Conservation (phyloP, 2,888 invertebrate species). For the Andrena camellia region DNA sequence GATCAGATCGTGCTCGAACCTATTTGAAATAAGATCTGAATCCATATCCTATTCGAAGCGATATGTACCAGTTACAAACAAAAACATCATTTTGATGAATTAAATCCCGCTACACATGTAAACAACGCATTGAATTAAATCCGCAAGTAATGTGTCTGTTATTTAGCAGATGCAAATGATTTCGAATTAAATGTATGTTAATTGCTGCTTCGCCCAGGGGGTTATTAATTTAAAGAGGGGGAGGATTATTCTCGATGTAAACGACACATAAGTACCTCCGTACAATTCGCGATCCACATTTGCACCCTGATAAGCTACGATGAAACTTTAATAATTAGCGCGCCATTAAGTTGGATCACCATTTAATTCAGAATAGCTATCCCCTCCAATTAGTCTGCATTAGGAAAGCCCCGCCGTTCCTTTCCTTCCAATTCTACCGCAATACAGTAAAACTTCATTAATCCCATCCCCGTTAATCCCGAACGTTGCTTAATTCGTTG, state of each 20-base stretch:
- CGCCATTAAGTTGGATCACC: conserved; percentile 27
- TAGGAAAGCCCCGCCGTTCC: conserved; percentile 49
- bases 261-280: background rate
- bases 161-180: background rate
- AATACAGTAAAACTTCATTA: conserved; percentile 53
- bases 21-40: background rate
- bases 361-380: conserved; percentile 28
- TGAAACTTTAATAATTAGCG: conserved; percentile 39
- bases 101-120: background rate
- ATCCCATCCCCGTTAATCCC: conserved; percentile 49
- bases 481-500: conserved; percentile 40
- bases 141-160: background rate
- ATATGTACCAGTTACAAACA: background rate
- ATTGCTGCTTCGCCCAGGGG: background rate
- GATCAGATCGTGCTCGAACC: background rate
- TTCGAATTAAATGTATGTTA: background rate
- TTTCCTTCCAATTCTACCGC: conserved; percentile 30
- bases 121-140: background rate
- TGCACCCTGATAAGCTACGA: background rate
- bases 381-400: conserved; percentile 50
- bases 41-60: background rate
- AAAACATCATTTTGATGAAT: background rate
- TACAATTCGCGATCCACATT: background rate
- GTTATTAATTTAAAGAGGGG: background rate
- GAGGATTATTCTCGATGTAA: background rate